These are phyloP conservation scores for Aporophyla nigra DNA, from an alignment of 2,888 invertebrate genomes.

Conservation along the genomic window DNA sequence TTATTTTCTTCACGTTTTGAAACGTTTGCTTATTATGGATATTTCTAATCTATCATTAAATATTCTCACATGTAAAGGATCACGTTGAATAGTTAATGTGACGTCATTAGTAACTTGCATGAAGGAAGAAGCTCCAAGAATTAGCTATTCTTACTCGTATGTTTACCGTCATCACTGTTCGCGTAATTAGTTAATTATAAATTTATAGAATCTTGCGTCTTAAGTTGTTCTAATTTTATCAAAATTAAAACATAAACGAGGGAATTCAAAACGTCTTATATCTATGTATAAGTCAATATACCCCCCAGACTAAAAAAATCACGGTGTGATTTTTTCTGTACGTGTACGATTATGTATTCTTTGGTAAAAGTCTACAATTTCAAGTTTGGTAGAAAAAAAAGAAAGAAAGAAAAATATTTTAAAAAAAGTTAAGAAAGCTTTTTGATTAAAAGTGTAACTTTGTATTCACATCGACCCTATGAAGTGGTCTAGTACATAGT, in stretches of 20 bases:
- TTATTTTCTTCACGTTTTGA: not conserved
- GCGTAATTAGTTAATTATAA: slow-evolving; percentile 74
- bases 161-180: slow-evolving; percentile 58
- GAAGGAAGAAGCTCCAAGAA: slow-evolving; percentile 68
- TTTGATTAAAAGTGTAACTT: too few species aligned
- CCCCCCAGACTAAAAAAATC: too few species aligned
- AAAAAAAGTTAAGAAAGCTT: too few species aligned
- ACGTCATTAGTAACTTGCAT: slow-evolving; percentile 63
- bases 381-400: too few species aligned
- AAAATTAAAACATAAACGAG: not conserved
- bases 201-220: slow-evolving; percentile 62
- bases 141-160: slow-evolving; percentile 72
- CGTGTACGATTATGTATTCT: too few species aligned
- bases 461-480: not conserved
- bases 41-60: slow-evolving; percentile 11
- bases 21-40: not conserved
- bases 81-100: slow-evolving; percentile 71
- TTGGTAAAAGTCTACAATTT: too few species aligned
- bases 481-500: not conserved
- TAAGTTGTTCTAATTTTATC: not conserved
- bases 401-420: too few species aligned
- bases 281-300: too few species aligned
- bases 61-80: slow-evolving; percentile 52
- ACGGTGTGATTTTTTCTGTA: too few species aligned
- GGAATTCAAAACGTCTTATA: not conserved